Evolutionary conservation across 1,140 invertebrate genomes (phyloP).

Genomic region (Lepidurus apus): DNA sequence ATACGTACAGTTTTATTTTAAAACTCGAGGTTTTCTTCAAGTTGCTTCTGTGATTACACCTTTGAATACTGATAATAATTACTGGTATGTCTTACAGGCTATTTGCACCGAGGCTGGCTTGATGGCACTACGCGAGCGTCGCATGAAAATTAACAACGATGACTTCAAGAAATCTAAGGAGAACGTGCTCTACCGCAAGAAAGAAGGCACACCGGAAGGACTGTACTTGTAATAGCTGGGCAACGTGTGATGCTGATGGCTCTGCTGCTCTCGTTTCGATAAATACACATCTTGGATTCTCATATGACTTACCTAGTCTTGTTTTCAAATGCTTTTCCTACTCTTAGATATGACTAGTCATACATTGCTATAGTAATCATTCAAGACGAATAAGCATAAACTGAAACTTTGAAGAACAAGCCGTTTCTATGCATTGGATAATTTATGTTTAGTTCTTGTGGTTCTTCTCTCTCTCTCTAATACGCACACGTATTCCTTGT

Average conservation of each 20-base stretch:
- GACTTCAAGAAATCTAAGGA: conserved; percentile 99
- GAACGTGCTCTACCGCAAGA: conserved; percentile 97
- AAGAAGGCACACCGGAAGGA: conserved; percentile 98
- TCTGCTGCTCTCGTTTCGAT: neutral
- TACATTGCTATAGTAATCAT: neutral
- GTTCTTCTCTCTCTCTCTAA: too few species aligned
- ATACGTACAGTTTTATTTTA: neutral
- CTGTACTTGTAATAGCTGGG: conserved; percentile 78
- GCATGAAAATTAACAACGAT: conserved; percentile 99
- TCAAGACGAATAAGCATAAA: neutral
- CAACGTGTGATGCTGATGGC: neutral
- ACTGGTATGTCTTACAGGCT: conserved; percentile 59
- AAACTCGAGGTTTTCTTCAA: neutral
- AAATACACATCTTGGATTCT: conserved; percentile 15
- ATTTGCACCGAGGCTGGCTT: conserved; percentile 99
- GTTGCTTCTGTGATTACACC: neutral
- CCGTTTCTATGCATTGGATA: neutral
- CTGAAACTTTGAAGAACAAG: neutral
- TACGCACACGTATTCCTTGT: neutral
- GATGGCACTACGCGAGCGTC: conserved; percentile 91
- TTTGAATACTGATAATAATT: neutral
- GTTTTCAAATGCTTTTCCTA: neutral
- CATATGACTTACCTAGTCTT: neutral
- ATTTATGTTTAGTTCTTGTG: too few species aligned
- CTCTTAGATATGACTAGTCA: neutral